Evolutionary conservation across 2,113 vertebrate genomes (phyloP).

Genomic region (Podilymbus podiceps): DNA sequence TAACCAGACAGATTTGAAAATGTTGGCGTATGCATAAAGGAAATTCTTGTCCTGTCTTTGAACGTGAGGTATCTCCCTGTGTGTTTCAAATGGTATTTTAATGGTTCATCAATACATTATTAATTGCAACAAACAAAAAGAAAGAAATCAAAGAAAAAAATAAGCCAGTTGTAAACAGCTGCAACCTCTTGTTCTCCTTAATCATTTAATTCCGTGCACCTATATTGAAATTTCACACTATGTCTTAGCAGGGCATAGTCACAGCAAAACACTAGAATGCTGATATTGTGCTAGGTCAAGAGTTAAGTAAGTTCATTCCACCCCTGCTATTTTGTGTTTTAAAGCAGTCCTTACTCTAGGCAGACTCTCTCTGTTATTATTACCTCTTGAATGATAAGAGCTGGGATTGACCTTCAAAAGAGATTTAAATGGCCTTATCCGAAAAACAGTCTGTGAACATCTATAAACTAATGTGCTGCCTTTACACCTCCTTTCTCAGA

Average conservation of each 20-base stretch:
- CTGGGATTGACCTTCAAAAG: slow-evolving; percentile 74
- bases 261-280: slow-evolving; percentile 59
- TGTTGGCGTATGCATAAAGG: not conserved
- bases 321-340: slow-evolving; percentile 67
- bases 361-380: slow-evolving; percentile 41
- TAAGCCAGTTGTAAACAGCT: slow-evolving; percentile 17
- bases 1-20: not conserved
- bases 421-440: slow-evolving; percentile 72
- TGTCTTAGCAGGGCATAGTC: slow-evolving; percentile 31
- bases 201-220: slow-evolving; percentile 48
- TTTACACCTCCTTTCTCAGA: slow-evolving; percentile 58
- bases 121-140: not conserved
- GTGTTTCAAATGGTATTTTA: not conserved
- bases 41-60: not conserved
- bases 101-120: not conserved
- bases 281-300: slow-evolving; percentile 54
- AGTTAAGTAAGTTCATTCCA: slow-evolving; percentile 63
- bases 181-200: slow-evolving; percentile 44
- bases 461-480: slow-evolving; percentile 61
- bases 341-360: slow-evolving; percentile 46
- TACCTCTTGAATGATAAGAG: slow-evolving; percentile 72
- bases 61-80: not conserved
- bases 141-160: not conserved
- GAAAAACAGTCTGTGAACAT: slow-evolving; percentile 64
- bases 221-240: slow-evolving; percentile 42